A percentile compares a stretch with the other conserved stretches of the same genome.
phyloP scores from a whole-genome alignment of 1,140 invertebrate genomes.

The Megathymus violae region DNA sequence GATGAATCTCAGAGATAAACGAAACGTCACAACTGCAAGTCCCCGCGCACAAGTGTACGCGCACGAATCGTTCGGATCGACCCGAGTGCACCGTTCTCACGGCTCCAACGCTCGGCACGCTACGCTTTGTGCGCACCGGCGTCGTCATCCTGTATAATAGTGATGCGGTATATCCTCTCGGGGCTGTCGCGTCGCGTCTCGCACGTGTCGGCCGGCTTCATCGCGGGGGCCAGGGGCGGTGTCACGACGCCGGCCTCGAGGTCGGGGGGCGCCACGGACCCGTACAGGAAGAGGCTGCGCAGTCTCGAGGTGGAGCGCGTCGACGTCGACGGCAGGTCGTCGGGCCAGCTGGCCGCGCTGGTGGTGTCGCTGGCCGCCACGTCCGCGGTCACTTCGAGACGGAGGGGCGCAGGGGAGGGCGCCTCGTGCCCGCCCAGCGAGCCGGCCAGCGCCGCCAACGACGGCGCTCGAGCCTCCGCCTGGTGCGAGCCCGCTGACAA shows the following conservation, averaged over 20 bases:
- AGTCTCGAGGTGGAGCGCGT: constrained; percentile 58
- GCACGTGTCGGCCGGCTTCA: neutral
- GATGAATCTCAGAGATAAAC: no score
- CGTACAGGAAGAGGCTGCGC: constrained; percentile 68
- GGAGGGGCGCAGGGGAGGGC: constrained; percentile 49
- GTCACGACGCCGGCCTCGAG: constrained; percentile 46
- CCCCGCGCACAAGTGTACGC: no score
- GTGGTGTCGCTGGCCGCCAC: constrained; percentile 54
- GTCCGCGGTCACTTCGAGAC: constrained; percentile 67
- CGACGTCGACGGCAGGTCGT: constrained; percentile 61
- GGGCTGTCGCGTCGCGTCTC: neutral
- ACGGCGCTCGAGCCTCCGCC: constrained; percentile 65
- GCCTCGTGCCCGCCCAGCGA: constrained; percentile 63
- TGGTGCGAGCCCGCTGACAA: constrained; percentile 59
- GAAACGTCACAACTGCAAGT: no score
- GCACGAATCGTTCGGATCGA: no score
- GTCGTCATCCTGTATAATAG: no score
- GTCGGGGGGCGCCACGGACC: constrained; percentile 59
- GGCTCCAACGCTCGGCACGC: no score
- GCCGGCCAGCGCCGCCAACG: constrained; percentile 68
- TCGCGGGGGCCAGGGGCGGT: constrained; percentile 1
- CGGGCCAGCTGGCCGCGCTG: constrained; percentile 62
- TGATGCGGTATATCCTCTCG: neutral
- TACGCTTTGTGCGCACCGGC: no score
- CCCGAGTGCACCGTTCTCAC: no score